Evolutionary conservation across 2,113 vertebrate species (phyloP), one percentile per base, ranked within the genome.

Genomic region (Blennius ocellaris): DNA sequence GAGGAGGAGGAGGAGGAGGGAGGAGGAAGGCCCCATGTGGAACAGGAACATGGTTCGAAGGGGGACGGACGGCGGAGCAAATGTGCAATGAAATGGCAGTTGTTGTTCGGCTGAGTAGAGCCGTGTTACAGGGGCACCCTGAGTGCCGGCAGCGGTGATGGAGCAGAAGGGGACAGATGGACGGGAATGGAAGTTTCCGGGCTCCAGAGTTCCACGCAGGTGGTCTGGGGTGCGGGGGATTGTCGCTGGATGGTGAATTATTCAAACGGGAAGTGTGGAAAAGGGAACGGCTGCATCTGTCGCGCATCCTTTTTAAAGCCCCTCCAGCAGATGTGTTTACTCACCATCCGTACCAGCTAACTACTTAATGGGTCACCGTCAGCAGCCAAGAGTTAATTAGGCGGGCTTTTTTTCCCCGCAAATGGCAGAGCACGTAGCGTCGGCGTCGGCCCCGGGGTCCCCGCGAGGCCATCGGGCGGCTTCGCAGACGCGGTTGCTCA

Each of bases 321-420:
- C 82, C 84, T 88, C 82, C 82, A 95, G 94, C 96, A 98, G 95
- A 99, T 98, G 96, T 96, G 95, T 96, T 96, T 95, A 94, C 94
- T 93, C 37, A 71, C 91, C 89, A 85, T 87, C 87, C 88, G 87
- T 76, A 95, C 93, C 95, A 95, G 94, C 93, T 94, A 96, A 95
- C 94, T 94, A 89, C 92, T 96, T 97, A 97, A 97, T 95, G 95
- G 93, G 92, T 93, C 93, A 90, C 84, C 89, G 80, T 94, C 81
- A 81, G 94, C 93, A 93, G 95, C 93, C 94, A 94, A 91, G 92
- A 95, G 94, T 94, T 96, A 96, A 97, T 97, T 96, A 96, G 92
- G 93, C 93, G 92, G 93, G 90, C 88, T 79, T 79, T 80, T 91
- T 83, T n/a, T n/a, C n/a, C n/a, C n/a, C n/a, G 92, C 54, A 87